Conservation (phyloP, 2,888 invertebrate genomes). For the Chironomus tentans region DNA sequence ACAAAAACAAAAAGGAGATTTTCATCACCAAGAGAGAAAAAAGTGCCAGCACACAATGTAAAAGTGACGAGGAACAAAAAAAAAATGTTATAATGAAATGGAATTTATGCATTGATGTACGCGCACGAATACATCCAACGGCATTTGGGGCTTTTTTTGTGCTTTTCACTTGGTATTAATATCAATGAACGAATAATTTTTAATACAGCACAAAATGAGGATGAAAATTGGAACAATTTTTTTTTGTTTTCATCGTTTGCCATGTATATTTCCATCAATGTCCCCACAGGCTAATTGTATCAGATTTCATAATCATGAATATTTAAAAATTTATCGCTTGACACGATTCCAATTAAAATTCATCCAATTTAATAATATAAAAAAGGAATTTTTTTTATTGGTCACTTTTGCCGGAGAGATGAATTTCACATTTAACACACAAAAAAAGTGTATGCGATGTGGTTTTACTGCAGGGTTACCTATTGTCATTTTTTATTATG, state of each 20-base stretch:
- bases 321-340: conserved; percentile 13
- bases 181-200: neutral
- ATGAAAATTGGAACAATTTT: neutral
- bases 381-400: conserved; percentile 10
- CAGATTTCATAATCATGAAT: conserved; percentile 25
- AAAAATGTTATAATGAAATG: too few relatives aligned
- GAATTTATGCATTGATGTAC: too few relatives aligned
- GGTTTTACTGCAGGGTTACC: neutral
- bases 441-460: neutral
- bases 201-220: neutral
- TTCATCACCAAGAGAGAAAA: neutral
- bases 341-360: conserved; percentile 25
- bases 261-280: neutral
- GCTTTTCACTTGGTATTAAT: too few relatives aligned
- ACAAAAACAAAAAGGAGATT: neutral
- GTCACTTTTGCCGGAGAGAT: neutral
- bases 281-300: conserved; percentile 21
- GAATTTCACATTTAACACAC: neutral
- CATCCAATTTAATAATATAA: conserved; percentile 2
- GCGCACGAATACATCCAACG: neutral
- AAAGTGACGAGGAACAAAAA: neutral
- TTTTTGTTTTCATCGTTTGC: neutral
- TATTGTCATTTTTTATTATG: neutral
- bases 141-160: neutral
- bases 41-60: neutral